phyloP scores from a whole-genome alignment of 2,888 invertebrate species.

The Macrosoma leucophasiata region DNA sequence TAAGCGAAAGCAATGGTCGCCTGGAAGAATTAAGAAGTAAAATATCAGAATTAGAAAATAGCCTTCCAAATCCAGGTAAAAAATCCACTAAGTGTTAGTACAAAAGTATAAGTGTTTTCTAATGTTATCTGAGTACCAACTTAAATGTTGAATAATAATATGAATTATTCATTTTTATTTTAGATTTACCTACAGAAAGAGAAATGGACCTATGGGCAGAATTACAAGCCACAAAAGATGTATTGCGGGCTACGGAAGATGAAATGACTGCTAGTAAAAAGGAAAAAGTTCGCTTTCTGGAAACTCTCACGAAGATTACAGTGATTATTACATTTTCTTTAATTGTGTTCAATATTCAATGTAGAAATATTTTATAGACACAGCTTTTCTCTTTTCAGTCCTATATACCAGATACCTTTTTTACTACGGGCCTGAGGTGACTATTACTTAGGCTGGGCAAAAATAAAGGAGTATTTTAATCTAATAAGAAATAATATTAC shows the following conservation, averaged over 20 bases:
- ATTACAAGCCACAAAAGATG: conserved; percentile 61
- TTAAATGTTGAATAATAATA: no score
- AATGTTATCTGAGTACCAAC: no score
- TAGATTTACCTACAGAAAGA: conserved; percentile 59
- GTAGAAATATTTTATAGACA: no score
- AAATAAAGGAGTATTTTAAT: conserved; percentile 4
- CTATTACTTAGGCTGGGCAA: conserved; percentile 12
- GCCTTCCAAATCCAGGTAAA: conserved; percentile 50
- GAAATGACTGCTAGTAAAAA: conserved; percentile 54
- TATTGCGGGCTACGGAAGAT: conserved; percentile 55
- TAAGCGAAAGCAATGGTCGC: conserved; percentile 36
- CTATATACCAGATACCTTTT: conserved; percentile 47
- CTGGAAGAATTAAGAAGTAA: conserved; percentile 48
- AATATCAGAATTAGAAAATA: conserved; percentile 50
- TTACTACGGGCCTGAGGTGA: conserved; percentile 37
- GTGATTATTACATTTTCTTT: conserved; percentile 38
- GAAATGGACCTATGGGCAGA: conserved; percentile 66
- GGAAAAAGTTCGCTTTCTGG: conserved; percentile 63
- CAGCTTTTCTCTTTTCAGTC: no score
- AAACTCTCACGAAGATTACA: conserved; percentile 59
- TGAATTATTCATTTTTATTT: conserved; percentile 19
- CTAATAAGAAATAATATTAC: conserved; percentile 30
- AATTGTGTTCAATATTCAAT: conserved; percentile 1
- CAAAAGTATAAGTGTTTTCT: neutral
- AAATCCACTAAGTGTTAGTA: conserved; percentile 3